Evolutionary conservation across 2,797 vertebrate species (phyloP), one percentile per base, ranked within the genome.

Genomic region (Schizopygopsis pylzovi): DNA sequence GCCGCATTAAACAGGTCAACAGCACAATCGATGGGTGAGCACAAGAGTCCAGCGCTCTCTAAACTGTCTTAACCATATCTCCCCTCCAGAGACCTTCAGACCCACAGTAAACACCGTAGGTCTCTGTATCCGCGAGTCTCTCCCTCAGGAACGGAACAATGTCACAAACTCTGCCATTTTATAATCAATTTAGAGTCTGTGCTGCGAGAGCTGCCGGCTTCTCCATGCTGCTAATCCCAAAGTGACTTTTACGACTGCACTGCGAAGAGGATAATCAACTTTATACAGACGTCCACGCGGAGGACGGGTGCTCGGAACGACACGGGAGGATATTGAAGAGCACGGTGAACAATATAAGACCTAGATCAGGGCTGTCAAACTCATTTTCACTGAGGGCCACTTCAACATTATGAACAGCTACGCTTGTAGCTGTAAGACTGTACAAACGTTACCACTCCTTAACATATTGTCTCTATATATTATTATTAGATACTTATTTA

Each of bases 171-270:
- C 83, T 52, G 85, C 52, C 86, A 87, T 91, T 93, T 93, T 91
- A 92, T 92, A 93, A 94, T 95, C 93, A 93, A 91, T 95, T 93
- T 94, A 88, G 92, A 92, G 90, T 91, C 6, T n/a, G 85, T 89
- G 90, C 92, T 85, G 89, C 87, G 92, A 90, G 91, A 90, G 91
- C 84, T 90, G 59, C 91, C 91, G 92, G 91, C 91, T 93, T 90
- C 92, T 91, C 89, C 87, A 88, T 90, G 92, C 90, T 91, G 90
- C 90, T 92, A 94, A 94, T 94, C 93, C 94, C 92, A 92, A 88
- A 92, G 92, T 94, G 93, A 92, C 92, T 92, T 91, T 92, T 92
- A 92, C 91, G 93, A 91, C 90, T 93, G 90, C 88, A 91, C 88
- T 89, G 90, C 86, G 85, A 90, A 91, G 86, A 90, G 90, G 89